Percentiles rank a stretch among this genome's conserved stretches.
Conservation (phyloP, 1,140 invertebrate species). For the Sycophaga agraensis region DNA sequence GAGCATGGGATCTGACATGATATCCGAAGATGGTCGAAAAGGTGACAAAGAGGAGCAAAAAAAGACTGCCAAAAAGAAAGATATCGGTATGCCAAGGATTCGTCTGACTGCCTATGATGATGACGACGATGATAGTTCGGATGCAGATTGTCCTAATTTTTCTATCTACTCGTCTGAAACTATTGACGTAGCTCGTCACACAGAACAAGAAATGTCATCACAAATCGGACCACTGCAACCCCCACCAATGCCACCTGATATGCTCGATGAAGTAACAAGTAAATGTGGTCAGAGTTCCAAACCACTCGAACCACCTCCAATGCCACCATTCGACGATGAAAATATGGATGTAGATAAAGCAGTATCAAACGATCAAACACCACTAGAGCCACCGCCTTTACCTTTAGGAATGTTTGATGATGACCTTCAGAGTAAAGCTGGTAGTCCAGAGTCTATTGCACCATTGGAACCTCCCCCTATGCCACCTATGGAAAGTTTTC, state of each 20-base stretch:
- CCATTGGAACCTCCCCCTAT: neutral
- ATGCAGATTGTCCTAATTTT: conserved; percentile 78
- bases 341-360: neutral
- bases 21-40: conserved; percentile 41
- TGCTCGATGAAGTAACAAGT: neutral
- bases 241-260: neutral
- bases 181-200: conserved; percentile 69
- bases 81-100: conserved; percentile 17
- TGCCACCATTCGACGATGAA: neutral
- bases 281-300: neutral
- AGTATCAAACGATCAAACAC: neutral
- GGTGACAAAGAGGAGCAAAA: conserved; percentile 27
- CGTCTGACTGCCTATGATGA: conserved; percentile 49
- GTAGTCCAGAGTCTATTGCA: neutral
- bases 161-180: conserved; percentile 79
- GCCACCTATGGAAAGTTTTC: neutral
- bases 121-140: conserved; percentile 59
- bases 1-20: conserved; percentile 27
- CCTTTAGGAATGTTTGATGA: conserved; percentile 43
- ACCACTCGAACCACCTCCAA: neutral
- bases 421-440: conserved; percentile 23
- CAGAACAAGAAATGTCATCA: conserved; percentile 54
- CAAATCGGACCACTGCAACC: conserved; percentile 51
- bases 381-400: conserved; percentile 28
- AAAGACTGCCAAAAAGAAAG: neutral